Base-by-base conservation (phyloP, 2,888 invertebrate genomes). In the Drosophila ustulata region DNA sequence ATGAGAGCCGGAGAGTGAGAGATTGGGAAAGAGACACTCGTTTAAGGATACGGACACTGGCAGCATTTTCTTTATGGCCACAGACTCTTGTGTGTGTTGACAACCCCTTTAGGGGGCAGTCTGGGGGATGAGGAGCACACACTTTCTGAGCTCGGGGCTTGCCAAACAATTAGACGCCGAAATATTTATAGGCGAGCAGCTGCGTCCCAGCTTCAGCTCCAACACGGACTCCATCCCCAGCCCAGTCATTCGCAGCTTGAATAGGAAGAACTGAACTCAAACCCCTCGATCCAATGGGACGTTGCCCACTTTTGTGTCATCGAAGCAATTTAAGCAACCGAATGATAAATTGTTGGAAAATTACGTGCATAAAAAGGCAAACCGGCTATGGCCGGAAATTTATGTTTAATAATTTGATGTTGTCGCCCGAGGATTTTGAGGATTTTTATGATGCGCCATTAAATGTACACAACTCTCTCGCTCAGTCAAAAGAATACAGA, bases 391-490 rank as follows among this genome's bases (percentile, higher is more conserved):
- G 72, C 70, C 78, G 83, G 86, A 88, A 86, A 84, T 84, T 84
- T 88, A 84, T 84, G 86, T 80, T 80, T 80, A 69, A 84, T 86
- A 82, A 88, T 84, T 88, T 88, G 86, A 75, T 75, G 82, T 84
- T 70, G 71, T 77, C 74, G 77, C 83, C 62, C 41, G 72, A 71
- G 80, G 78, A 78, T 80, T 57, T 80, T 66, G 45, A 47, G 72
- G 64, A 87, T 81, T 80, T 84, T 78, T 71, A 88, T 74, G 78
- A 67, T 65, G 47, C 55, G 61, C 73, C 78, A 81, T 87, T 79
- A 74, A 77, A 66, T 62, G 71, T 56, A 71, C 41, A 74, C 73
- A 69, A 66, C 58, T 47, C 63, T 32, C 46, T 41, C 7, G 4
- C 23, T 30, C 11, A 8, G 28, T 11, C 47, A 28, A 11, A 11